Conservation (phyloP, 2,797 vertebrate genomes). For the Pteropus rufus region DNA sequence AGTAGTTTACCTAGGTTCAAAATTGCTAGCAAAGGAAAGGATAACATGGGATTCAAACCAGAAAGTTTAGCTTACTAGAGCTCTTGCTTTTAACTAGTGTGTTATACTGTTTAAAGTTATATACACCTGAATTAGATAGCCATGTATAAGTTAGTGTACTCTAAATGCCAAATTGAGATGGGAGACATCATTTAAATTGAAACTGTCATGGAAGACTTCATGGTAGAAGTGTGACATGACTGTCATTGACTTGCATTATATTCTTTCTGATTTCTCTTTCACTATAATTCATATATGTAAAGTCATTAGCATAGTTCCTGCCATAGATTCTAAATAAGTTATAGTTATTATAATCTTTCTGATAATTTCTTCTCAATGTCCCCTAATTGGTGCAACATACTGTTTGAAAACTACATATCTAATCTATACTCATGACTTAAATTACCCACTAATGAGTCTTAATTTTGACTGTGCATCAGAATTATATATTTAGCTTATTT, state of each 20-base stretch:
- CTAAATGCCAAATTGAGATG: not conserved
- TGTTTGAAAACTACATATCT: conserved; percentile 16
- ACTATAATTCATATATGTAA: not conserved
- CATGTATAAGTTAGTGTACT: not conserved
- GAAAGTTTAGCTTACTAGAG: not conserved
- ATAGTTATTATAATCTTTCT: not conserved
- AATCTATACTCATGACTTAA: not conserved
- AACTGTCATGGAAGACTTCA: not conserved
- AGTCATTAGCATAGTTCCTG: not conserved
- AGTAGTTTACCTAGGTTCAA: not conserved
- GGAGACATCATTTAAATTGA: not conserved
- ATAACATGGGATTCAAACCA: not conserved
- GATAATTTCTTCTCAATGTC: not conserved
- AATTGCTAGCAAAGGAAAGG: not conserved
- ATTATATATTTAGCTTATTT: not conserved
- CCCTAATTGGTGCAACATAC: not conserved
- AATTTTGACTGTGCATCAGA: not conserved
- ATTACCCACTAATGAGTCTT: not conserved
- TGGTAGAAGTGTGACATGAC: not conserved
- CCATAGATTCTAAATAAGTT: not conserved
- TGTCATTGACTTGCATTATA: not conserved
- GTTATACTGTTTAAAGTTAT: not conserved
- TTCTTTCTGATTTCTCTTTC: not conserved
- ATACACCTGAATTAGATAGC: not conserved
- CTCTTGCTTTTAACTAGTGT: not conserved